Evolutionary conservation across 2,797 vertebrate genomes (phyloP), one percentile per base, ranked within the genome.

Genomic region (Kryptopterus vitreolus): DNA sequence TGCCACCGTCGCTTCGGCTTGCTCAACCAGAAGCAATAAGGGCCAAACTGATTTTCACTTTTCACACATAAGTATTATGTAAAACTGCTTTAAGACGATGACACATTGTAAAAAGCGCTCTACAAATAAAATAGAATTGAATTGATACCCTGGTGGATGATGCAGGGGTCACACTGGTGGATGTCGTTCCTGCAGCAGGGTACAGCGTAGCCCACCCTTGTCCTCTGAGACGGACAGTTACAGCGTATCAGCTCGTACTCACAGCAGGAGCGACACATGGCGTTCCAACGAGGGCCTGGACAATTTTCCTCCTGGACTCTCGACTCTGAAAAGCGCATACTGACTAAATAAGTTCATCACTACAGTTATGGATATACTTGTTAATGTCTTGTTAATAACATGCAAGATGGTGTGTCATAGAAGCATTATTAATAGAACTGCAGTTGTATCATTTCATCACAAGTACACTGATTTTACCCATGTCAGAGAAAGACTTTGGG

Each of bases 141-240:
- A n/a, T n/a, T n/a, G n/a, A 70, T 88, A 98, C 96, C 96, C 91
- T 96, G 96, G 85, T 96, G 95, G 78, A 96, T 92, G 87, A 98
- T 94, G 78, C 96, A 98, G 85, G 96, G 96, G 84, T 98, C 96
- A 18, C 96, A 98, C 78, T 97, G 94, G 0, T 96, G 93, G 3
- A 96, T 93, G 78, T 93, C 95, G 0, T 97, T 97, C 66, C 95
- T 92, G 90, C 97, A 98, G 92, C 97, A 98, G 20, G 96, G 96
- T 58, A 98, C 96, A 43, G 95, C 95, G 31, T 97, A 98, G 11
- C 96, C 96, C 57, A 98, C 95, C 75, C 73, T 92, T 9, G 93
- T 88, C 63, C 94, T 94, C 69, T 86, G 92, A 2, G 95, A 94
- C 0, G 97, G 96, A 80, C 96, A 98, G 76, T 88, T 55, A 1